Evolutionary conservation across 35 echinoderm and acorn worm genomes (phyloP).

Genomic region (Lytechinus variegatus): DNA sequence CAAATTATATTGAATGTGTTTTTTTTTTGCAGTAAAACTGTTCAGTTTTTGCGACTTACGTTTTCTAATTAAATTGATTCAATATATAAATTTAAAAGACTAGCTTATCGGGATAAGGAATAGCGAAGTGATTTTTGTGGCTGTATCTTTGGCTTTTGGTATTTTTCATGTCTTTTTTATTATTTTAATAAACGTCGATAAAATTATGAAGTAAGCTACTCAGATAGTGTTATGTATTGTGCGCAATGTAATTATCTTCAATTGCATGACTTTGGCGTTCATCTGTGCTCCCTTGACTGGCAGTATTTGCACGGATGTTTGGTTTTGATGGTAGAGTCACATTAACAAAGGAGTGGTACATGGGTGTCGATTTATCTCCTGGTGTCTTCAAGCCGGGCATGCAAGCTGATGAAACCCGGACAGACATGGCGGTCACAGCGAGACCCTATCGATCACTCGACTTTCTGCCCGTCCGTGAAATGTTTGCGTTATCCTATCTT

Average conservation of each 20-base stretch:
- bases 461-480: neutral
- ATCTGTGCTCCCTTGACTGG: neutral
- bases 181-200: no score
- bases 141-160: no score
- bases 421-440: neutral
- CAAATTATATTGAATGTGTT: neutral
- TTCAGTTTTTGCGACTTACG: neutral
- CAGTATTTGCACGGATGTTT: neutral
- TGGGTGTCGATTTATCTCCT: neutral
- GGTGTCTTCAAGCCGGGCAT: neutral
- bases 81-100: no score
- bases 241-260: no score
- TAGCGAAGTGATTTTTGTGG: no score
- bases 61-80: no score
- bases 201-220: no score
- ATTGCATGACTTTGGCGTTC: no score
- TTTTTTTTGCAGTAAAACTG: neutral
- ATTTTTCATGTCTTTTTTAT: no score
- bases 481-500: slow-evolving; percentile 18
- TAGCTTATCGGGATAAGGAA: no score
- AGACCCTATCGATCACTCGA: slow-evolving; percentile 1
- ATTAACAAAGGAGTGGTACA: neutral
- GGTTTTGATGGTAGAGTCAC: neutral
- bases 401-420: neutral
- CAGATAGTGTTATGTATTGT: no score